phyloP scores from a whole-genome alignment of 2,797 vertebrate genomes.

The Leptatherina wallacei region DNA sequence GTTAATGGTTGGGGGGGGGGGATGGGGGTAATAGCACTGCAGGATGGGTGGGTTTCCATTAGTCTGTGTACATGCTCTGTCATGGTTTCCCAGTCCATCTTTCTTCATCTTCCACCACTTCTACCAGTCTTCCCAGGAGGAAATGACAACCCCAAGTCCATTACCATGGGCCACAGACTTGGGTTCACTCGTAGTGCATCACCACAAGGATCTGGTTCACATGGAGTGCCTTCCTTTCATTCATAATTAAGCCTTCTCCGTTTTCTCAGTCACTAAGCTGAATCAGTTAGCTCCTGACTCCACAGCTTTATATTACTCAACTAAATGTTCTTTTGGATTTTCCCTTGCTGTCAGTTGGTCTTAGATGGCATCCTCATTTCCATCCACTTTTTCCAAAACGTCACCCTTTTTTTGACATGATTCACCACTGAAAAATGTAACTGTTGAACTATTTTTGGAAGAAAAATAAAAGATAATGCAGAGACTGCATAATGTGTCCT shows the following conservation, averaged over 20 bases:
- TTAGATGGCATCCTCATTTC: not conserved
- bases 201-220: constrained; percentile 65
- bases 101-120: constrained; percentile 1
- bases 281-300: constrained; percentile 18
- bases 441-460: constrained; percentile 45
- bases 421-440: constrained; percentile 20
- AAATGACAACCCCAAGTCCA: constrained; percentile 45
- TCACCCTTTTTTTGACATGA: no score
- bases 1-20: constrained; percentile 49
- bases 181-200: constrained; percentile 70
- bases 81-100: constrained; percentile 21
- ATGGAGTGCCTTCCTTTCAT: constrained; percentile 70
- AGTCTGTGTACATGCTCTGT: constrained; percentile 34
- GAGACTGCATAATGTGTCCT: constrained; percentile 61
- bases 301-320: not conserved
- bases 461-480: constrained; percentile 43
- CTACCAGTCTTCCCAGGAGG: constrained; percentile 34
- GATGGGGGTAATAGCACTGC: constrained; percentile 1
- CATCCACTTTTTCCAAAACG: not conserved
- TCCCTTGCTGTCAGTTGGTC: not conserved
- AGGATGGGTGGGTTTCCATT: constrained; percentile 54
- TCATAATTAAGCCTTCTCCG: constrained; percentile 69
- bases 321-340: not conserved
- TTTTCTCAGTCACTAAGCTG: constrained; percentile 34
- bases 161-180: constrained; percentile 55